Evolutionary conservation across 1,140 invertebrate genomes (phyloP).

Genomic region (Eupristina koningsbergeri): DNA sequence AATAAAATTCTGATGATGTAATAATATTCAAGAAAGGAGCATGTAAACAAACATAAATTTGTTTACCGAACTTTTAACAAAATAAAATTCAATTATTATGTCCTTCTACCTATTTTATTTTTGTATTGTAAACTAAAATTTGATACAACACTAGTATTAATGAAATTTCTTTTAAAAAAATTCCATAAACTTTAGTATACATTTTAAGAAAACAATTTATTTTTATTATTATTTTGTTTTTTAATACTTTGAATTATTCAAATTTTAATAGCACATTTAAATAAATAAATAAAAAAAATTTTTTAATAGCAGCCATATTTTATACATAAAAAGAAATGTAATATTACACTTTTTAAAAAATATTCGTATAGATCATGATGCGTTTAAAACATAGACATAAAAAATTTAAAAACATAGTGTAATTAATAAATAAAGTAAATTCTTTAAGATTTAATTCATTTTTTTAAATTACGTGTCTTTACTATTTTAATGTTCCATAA

Average conservation of each 20-base stretch:
- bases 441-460: neutral
- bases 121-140: neutral
- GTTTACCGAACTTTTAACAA: neutral
- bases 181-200: too few species aligned
- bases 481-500: neutral
- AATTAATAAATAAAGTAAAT: neutral
- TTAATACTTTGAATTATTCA: too few species aligned
- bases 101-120: neutral
- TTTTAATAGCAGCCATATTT: too few species aligned
- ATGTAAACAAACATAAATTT: neutral
- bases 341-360: neutral
- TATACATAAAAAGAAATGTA: too few species aligned
- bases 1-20: neutral
- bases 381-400: neutral
- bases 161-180: too few species aligned
- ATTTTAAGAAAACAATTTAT: too few species aligned
- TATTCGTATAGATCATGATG: neutral
- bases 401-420: neutral
- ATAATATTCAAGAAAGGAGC: neutral
- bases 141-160: neutral
- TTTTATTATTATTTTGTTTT: too few species aligned
- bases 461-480: neutral
- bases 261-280: too few species aligned
- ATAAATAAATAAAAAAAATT: too few species aligned
- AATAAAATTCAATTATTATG: neutral